Conservation (phyloP, 2,888 invertebrate genomes). For the Copidosoma aretas region DNA sequence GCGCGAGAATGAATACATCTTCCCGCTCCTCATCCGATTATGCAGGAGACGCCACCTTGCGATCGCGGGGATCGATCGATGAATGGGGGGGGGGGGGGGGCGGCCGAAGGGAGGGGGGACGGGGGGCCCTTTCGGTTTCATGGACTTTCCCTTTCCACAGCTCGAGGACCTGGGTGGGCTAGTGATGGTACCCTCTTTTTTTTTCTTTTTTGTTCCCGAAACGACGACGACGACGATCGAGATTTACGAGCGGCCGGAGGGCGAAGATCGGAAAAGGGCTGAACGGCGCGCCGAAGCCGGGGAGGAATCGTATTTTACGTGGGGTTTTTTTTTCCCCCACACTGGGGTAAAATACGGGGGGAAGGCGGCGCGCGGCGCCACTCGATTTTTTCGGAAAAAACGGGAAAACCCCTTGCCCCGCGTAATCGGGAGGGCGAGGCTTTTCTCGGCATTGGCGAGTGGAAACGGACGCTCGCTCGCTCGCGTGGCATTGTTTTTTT, state of each 20-base stretch:
- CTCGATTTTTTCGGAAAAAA: not conserved
- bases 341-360: not conserved
- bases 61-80: not conserved
- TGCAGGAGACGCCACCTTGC: too few relatives aligned
- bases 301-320: not conserved
- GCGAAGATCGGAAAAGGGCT: not conserved
- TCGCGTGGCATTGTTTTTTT: not conserved
- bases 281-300: not conserved
- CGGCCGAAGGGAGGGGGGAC: too few relatives aligned
- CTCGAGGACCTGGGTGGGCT: not conserved
- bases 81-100: too few relatives aligned
- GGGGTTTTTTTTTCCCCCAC: not conserved
- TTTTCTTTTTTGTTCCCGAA: slow-evolving; percentile 4
- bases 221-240: not conserved
- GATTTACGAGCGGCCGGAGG: slow-evolving; percentile 30
- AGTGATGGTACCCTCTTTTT: not conserved
- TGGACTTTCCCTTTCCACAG: not conserved
- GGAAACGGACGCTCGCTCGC: not conserved
- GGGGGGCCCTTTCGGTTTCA: too few relatives aligned
- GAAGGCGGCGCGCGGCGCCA: not conserved
- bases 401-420: not conserved
- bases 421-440: not conserved
- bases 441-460: not conserved
- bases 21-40: too few relatives aligned
- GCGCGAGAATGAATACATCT: not conserved